phyloP scores from a whole-genome alignment of 1,140 invertebrate species.

The Lepidotrigona ventralis region DNA sequence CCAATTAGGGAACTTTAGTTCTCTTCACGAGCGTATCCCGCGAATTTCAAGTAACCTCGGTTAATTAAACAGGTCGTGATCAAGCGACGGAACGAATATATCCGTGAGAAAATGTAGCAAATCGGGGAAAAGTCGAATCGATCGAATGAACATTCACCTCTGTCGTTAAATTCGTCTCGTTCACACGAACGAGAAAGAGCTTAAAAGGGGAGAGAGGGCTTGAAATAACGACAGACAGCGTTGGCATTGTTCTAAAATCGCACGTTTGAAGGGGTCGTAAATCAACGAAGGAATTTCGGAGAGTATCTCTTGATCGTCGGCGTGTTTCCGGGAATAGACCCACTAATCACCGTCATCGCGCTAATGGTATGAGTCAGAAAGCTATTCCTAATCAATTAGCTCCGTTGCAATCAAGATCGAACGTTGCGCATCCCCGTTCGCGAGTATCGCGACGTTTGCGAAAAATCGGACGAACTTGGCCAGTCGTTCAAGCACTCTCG shows the following conservation, averaged over 20 bases:
- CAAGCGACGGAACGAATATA: neutral
- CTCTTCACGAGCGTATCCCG: neutral
- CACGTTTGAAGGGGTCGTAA: neutral
- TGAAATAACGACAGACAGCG: neutral
- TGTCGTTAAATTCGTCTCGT: neutral
- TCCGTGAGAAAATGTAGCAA: neutral
- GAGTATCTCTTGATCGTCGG: neutral
- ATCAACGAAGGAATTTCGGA: neutral
- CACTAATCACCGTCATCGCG: constrained; percentile 8
- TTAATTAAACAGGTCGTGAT: neutral
- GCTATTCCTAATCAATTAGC: constrained; percentile 20
- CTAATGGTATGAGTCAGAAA: neutral
- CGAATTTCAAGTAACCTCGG: neutral
- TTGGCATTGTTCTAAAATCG: neutral
- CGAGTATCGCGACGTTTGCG: neutral
- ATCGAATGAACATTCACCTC: neutral
- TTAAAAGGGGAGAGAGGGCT: too few species aligned
- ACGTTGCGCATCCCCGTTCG: neutral
- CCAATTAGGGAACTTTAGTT: neutral
- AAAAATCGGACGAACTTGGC: neutral
- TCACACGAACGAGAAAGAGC: neutral
- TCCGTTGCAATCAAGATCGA: neutral
- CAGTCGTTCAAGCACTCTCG: neutral
- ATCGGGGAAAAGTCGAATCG: neutral
- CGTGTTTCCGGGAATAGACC: constrained; percentile 9